A percentile compares a stretch with the other conserved stretches of the same genome.
Conservation (phyloP, 2,797 vertebrate genomes). For the Momotus momota region DNA sequence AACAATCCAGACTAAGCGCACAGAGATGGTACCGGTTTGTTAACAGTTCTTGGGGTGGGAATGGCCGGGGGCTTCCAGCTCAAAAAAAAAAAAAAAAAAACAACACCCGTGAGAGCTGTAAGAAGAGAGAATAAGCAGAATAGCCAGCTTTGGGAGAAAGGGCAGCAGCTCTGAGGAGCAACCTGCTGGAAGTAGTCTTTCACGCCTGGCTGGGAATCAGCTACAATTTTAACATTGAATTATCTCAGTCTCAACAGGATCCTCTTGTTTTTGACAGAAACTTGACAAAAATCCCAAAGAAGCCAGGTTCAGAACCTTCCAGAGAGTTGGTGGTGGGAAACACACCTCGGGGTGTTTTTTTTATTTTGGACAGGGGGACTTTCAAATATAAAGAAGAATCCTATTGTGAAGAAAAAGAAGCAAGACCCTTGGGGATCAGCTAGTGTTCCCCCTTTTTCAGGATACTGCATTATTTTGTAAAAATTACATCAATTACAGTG, state of each 20-base stretch:
- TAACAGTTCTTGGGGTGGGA: not conserved
- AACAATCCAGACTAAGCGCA: not conserved
- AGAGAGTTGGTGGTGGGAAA: not conserved
- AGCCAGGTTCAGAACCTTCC: not conserved
- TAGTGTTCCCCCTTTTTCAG: not conserved
- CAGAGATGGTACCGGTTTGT: not conserved
- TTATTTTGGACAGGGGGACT: accelerated
- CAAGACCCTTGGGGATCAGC: not conserved
- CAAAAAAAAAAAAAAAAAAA: not conserved
- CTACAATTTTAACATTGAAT: not conserved
- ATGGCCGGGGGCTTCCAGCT: not conserved
- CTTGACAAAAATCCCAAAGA: not conserved
- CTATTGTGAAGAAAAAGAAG: not conserved
- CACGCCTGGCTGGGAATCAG: not conserved
- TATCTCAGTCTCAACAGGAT: not conserved
- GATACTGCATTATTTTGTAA: not conserved
- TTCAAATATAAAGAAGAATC: not conserved
- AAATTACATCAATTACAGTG: not conserved
- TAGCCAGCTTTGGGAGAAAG: not conserved
- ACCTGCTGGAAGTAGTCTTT: not conserved
- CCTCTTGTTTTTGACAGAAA: not conserved
- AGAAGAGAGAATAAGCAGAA: not conserved
- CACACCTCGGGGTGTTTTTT: not conserved
- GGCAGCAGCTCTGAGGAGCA: not conserved
- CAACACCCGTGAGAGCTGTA: not conserved